These are phyloP conservation scores for Labeo catla DNA, from an alignment of 2,113 vertebrate genomes.

Conservation along the genomic window DNA sequence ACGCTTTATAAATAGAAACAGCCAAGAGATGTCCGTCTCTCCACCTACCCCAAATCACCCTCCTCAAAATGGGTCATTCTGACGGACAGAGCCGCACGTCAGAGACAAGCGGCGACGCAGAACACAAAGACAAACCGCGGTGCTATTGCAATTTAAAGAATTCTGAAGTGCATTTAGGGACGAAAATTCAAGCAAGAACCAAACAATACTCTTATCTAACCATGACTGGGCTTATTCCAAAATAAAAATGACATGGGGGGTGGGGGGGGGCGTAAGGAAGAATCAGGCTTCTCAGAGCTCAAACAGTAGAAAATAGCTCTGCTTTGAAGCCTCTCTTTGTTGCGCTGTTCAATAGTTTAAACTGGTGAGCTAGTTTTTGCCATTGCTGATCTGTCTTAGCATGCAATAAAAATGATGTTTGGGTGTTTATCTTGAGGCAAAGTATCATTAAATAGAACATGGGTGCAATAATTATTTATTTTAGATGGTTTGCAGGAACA, in stretches of 20 bases:
- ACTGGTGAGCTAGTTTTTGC: background rate
- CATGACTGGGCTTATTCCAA: constrained; percentile 54
- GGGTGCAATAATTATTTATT: background rate
- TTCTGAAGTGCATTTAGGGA: constrained; percentile 17
- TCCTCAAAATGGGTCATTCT: background rate
- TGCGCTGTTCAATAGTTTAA: constrained; percentile 8
- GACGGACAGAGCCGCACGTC: background rate
- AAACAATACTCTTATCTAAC: constrained; percentile 49
- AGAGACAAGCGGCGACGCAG: background rate
- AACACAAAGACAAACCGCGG: background rate
- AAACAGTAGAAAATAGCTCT: constrained; percentile 72
- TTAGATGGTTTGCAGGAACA: background rate
- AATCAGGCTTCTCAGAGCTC: constrained; percentile 55
- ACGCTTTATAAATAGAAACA: constrained; percentile 30
- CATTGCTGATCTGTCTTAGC: background rate
- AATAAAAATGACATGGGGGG: constrained; percentile 59
- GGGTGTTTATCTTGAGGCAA: background rate
- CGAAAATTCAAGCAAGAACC: constrained; percentile 44
- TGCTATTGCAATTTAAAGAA: background rate
- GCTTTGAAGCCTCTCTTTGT: constrained; percentile 75
- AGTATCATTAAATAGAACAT: background rate
- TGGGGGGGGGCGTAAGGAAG: background rate
- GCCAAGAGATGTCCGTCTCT: background rate
- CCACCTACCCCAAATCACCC: background rate
- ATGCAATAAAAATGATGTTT: background rate